phyloP scores from a whole-genome alignment of 1,140 invertebrate species.

The Paralvinella palmiformis region DNA sequence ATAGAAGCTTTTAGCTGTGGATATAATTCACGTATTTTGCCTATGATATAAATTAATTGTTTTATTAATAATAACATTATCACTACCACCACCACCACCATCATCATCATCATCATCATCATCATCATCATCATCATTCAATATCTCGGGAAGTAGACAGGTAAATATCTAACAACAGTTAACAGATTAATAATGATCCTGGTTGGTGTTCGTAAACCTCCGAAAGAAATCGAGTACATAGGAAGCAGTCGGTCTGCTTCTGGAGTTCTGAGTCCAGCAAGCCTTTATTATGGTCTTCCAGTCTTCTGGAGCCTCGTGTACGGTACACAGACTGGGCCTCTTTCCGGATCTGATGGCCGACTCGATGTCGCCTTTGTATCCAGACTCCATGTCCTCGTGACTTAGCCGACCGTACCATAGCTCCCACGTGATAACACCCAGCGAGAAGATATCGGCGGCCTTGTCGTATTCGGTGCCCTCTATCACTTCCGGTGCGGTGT shows the following conservation, averaged over 20 bases:
- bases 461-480: neutral
- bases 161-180: too few relatives aligned
- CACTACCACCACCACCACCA: too few relatives aligned
- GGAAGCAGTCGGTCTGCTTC: neutral
- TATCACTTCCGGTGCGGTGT: constrained; percentile 38
- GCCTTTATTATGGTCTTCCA: neutral
- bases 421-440: constrained; percentile 13
- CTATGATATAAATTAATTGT: too few relatives aligned
- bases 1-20: too few relatives aligned
- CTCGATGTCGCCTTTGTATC: neutral
- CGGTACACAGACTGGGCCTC: neutral
- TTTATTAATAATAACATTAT: too few relatives aligned
- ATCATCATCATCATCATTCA: too few relatives aligned
- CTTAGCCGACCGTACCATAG: neutral
- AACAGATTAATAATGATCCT: too few relatives aligned
- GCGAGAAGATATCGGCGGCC: constrained; percentile 3
- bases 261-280: neutral
- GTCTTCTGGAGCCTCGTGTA: neutral
- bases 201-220: neutral
- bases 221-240: neutral
- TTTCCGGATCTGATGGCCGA: neutral
- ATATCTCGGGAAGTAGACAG: too few relatives aligned
- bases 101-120: too few relatives aligned
- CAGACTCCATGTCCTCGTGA: neutral
- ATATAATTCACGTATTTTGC: too few relatives aligned